Base-by-base conservation (phyloP, 1,140 invertebrate genomes). In the Elymnias hypermnestra region DNA sequence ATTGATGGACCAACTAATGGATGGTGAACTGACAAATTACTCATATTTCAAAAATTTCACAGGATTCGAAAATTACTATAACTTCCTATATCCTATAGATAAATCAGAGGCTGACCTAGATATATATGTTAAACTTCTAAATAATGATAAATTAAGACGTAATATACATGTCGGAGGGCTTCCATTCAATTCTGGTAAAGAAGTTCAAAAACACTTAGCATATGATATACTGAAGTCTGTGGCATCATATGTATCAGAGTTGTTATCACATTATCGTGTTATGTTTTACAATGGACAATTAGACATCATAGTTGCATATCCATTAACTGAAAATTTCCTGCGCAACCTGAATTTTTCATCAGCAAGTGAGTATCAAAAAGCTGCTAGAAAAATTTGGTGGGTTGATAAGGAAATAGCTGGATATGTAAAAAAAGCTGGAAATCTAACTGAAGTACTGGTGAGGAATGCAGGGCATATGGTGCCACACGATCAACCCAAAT, bases 391-490 rank as follows among this genome's bases (percentile, higher is more conserved):
- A 6, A 83, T 90, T 12, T 95, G 93, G 93, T 86, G 67, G 44
- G 92, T 90, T 5, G 90, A 87, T 44, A 63, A 79, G 3, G 89
- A 93, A 15, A 77, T 95, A 29, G 93, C 93, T 35, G 94, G 94
- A 0, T 95, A 94, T 65, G 87, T 90, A 0, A 92, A 92, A 60
- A 85, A 87, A 41, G 91, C 91, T 13, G 90, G 88, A 0, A 92
- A 92, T 73, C 88, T 96, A 9, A 93, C 90, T n/a, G 92, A 95
- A 67, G 89, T 94, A 1, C 61, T 94, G 19, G 90, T 94, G 0
- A 84, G 93, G 38, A 90, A 93, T 86, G 93, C 93, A 14, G 94
- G 95, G 0, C 94, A 96, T 53, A 93, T 95, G 89, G 90, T 94
- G 5, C 93, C 94, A 1, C 69, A 81, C 17, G 94, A 95, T 85